A percentile compares a stretch with the other conserved stretches of the same genome.
Evolutionary conservation across 2,113 vertebrate species (phyloP).

Genomic region (Elephas maximus): DNA sequence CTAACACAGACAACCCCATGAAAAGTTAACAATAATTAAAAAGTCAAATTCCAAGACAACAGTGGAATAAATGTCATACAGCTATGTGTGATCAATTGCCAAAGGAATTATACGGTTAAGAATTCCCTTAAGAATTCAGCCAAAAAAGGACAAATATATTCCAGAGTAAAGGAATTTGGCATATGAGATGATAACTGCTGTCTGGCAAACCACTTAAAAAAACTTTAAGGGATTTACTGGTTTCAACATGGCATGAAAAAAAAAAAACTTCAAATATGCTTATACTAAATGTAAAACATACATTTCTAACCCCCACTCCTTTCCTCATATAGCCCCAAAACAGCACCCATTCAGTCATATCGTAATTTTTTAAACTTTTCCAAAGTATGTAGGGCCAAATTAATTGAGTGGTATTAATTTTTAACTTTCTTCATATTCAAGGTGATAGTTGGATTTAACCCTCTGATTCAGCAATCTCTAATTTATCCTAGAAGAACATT

Average conservation of each 20-base stretch:
- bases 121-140: constrained; percentile 29
- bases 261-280: constrained; percentile 24
- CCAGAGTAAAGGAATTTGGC: constrained; percentile 9
- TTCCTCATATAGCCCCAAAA: constrained; percentile 20
- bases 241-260: constrained; percentile 3
- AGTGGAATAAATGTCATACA: not conserved
- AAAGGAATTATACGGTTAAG: constrained; percentile 23
- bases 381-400: constrained; percentile 19
- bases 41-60: not conserved
- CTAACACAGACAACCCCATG: not conserved
- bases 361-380: constrained; percentile 38
- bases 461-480: not conserved
- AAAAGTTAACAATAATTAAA: not conserved
- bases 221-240: not conserved
- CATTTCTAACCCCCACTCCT: not conserved
- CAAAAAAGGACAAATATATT: constrained; percentile 42
- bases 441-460: not conserved
- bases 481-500: constrained; percentile 36
- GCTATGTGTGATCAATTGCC: not conserved
- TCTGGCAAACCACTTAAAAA: constrained; percentile 44
- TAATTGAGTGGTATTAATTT: constrained; percentile 10
- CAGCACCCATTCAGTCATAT: not conserved
- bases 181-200: not conserved
- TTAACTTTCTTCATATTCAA: constrained; percentile 13
- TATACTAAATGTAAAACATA: constrained; percentile 37